phyloP scores from a whole-genome alignment of 2,797 vertebrate species.

The Adelosebastes latens region DNA sequence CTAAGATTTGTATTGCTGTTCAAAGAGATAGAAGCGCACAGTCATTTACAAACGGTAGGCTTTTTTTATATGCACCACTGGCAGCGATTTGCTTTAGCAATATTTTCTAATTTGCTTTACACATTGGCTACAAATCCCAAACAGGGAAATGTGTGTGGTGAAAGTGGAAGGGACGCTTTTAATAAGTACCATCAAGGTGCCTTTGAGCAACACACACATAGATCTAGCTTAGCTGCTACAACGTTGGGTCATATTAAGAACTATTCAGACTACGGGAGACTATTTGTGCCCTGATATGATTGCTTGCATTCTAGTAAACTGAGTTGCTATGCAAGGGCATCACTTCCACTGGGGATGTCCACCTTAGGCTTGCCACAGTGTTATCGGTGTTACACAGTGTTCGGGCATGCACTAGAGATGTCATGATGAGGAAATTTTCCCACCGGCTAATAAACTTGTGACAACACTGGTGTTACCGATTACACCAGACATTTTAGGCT shows the following conservation, averaged over 20 bases:
- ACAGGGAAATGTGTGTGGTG: conserved; percentile 3
- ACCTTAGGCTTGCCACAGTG: too few relatives aligned
- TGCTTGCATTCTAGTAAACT: too few relatives aligned
- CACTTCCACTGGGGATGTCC: too few relatives aligned
- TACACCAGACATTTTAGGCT: too few relatives aligned
- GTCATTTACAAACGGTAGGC: conserved; percentile 25
- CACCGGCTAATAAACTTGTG: too few relatives aligned
- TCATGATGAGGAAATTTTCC: too few relatives aligned
- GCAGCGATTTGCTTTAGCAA: conserved; percentile 28
- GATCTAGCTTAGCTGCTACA: not conserved
- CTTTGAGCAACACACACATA: conserved; percentile 33
- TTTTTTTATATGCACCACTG: conserved; percentile 23
- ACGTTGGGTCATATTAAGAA: too few relatives aligned
- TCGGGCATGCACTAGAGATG: too few relatives aligned
- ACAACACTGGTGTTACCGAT: too few relatives aligned
- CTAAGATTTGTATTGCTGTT: conserved; percentile 40
- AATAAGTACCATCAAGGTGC: conserved; percentile 16
- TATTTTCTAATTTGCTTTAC: conserved; percentile 35
- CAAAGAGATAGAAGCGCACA: conserved; percentile 33
- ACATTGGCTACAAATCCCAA: conserved; percentile 23
- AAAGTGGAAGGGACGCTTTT: not conserved
- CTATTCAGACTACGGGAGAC: not conserved
- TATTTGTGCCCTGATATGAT: not conserved
- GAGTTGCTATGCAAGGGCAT: too few relatives aligned
- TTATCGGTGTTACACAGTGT: too few relatives aligned